Conservation (phyloP, 2,888 invertebrate genomes). For the Meganola albula region DNA sequence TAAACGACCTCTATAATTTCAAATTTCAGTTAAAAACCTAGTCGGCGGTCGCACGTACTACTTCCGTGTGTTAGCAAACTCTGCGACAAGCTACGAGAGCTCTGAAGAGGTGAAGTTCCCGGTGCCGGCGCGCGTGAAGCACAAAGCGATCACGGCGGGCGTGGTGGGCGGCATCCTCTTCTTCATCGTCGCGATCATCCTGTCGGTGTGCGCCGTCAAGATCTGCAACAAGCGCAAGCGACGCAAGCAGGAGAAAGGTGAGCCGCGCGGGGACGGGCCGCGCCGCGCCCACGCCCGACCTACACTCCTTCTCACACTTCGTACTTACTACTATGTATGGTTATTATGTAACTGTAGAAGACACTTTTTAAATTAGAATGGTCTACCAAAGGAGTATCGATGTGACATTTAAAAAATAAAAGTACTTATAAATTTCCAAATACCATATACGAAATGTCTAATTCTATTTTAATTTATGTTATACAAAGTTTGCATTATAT, state of each 20-base stretch:
- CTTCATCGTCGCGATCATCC: conserved; percentile 97
- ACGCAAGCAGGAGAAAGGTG: conserved; percentile 98
- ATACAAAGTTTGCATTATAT: too few species aligned
- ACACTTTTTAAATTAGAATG: too few species aligned
- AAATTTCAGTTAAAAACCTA: conserved; percentile 89
- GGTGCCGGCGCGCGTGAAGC: conserved; percentile 93
- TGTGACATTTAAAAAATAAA: too few species aligned
- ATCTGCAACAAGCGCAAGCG: conserved; percentile 98
- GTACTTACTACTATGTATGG: too few species aligned
- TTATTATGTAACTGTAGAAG: conserved; percentile 20
- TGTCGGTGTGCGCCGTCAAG: conserved; percentile 98
- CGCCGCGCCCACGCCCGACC: conserved; percentile 48
- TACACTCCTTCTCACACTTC: too few species aligned
- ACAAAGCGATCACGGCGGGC: conserved; percentile 97
- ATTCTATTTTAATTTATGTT: too few species aligned
- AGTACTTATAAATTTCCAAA: too few species aligned
- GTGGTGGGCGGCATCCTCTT: conserved; percentile 97
- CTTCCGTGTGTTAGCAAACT: conserved; percentile 93
- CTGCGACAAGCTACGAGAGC: conserved; percentile 89
- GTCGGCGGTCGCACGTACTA: conserved; percentile 94
- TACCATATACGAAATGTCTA: too few species aligned
- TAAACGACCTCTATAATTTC: too few species aligned
- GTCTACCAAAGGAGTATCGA: too few species aligned
- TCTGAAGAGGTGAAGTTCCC: conserved; percentile 93
- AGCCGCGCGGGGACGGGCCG: conserved; percentile 45